These are phyloP conservation scores for Goniozus legneri DNA, from an alignment of 1,140 invertebrate genomes.

Conservation along the genomic window DNA sequence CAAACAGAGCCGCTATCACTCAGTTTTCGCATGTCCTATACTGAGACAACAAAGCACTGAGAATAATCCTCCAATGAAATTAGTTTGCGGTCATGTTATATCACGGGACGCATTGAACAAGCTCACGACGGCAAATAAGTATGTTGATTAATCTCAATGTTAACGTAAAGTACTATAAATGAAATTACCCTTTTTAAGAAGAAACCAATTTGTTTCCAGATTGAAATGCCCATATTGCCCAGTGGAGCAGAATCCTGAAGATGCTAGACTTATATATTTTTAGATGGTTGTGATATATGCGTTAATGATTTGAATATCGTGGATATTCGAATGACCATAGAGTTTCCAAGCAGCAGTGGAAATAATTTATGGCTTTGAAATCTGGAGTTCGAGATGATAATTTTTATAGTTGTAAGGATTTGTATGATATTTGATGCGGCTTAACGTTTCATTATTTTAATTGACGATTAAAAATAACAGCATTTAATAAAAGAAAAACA, in stretches of 20 bases:
- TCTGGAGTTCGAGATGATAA: too few species aligned
- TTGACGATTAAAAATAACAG: too few species aligned
- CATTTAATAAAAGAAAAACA: too few species aligned
- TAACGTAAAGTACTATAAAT: conserved; percentile 27
- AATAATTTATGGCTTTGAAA: too few species aligned
- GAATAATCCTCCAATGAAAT: conserved; percentile 93
- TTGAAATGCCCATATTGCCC: conserved; percentile 99
- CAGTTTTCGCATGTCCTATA: conserved; percentile 98
- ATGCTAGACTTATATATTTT: conserved; percentile 90
- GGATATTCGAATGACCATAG: neutral
- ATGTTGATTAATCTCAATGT: conserved; percentile 41
- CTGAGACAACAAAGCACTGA: conserved; percentile 94
- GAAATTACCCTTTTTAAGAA: conserved; percentile 46
- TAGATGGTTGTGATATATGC: conserved; percentile 56
- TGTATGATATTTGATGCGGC: too few species aligned
- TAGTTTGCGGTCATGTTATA: conserved; percentile 97
- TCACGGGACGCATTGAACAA: conserved; percentile 95
- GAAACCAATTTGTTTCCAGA: conserved; percentile 61
- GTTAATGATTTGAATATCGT: neutral
- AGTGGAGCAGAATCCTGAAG: conserved; percentile 89
- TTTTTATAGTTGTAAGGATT: too few species aligned
- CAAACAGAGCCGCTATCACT: conserved; percentile 87
- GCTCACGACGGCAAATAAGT: conserved; percentile 90
- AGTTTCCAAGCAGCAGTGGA: too few species aligned
- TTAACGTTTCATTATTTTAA: too few species aligned